phyloP scores from a whole-genome alignment of 2,888 invertebrate genomes.

The Thera obeliscata region DNA sequence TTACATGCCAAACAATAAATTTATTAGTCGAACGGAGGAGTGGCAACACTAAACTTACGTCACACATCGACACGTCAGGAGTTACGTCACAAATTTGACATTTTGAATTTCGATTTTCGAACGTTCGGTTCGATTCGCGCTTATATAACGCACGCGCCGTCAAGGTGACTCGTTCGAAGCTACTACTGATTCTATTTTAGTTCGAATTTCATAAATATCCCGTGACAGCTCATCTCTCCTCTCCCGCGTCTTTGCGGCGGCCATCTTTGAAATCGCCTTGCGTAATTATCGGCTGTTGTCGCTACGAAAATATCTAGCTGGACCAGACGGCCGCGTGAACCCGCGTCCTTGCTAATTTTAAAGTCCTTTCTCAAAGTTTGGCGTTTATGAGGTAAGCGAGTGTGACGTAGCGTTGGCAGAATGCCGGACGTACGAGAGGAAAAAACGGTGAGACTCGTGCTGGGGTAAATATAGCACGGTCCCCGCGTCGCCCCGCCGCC shows the following conservation, averaged over 20 bases:
- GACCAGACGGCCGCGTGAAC: slow-evolving; percentile 57
- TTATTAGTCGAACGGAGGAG: slow-evolving; percentile 82
- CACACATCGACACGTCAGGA: slow-evolving; percentile 74
- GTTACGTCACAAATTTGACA: slow-evolving; percentile 71
- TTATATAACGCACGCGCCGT: slow-evolving; percentile 76
- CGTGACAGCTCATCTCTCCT: slow-evolving; percentile 82
- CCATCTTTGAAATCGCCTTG: slow-evolving; percentile 68
- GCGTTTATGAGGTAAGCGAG: slow-evolving; percentile 79
- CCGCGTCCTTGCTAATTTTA: slow-evolving; percentile 82
- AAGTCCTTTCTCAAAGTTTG: slow-evolving; percentile 81
- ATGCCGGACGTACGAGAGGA: slow-evolving; percentile 82
- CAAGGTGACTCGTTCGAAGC: slow-evolving; percentile 82
- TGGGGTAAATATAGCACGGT: slow-evolving; percentile 62
- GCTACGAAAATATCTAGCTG: slow-evolving; percentile 43
- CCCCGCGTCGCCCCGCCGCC: slow-evolving; percentile 71
- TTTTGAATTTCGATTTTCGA: slow-evolving; percentile 68
- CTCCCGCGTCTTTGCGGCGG: slow-evolving; percentile 77
- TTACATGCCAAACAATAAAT: slow-evolving; percentile 85
- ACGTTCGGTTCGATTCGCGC: slow-evolving; percentile 64
- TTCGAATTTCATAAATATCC: slow-evolving; percentile 84
- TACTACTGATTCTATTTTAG: slow-evolving; percentile 81
- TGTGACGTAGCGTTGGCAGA: slow-evolving; percentile 78
- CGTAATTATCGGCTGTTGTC: slow-evolving; percentile 73
- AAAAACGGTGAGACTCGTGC: slow-evolving; percentile 68
- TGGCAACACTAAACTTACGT: slow-evolving; percentile 78